Conservation (phyloP, 1,140 invertebrate genomes). For the Carcinoscorpius rotundicauda region DNA sequence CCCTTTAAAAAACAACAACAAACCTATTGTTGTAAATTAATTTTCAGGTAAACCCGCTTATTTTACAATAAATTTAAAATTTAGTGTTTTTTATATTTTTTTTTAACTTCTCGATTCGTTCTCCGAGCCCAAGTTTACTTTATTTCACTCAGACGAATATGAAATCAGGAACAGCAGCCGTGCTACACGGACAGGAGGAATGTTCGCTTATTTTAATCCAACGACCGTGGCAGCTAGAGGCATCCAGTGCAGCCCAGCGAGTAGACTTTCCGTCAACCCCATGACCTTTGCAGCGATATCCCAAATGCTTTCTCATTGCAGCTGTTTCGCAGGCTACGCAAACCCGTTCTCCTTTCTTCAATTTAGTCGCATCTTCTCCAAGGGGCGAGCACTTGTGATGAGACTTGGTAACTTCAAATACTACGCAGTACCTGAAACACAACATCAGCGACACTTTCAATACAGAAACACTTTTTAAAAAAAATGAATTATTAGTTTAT, state of each 20-base stretch:
- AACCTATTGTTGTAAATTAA: no score
- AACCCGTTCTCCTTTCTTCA: constrained; percentile 47
- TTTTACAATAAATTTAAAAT: no score
- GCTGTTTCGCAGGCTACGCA: constrained; percentile 61
- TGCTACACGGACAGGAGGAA: constrained; percentile 9
- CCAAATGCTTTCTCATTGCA: constrained; percentile 51
- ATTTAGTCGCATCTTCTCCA: constrained; percentile 1
- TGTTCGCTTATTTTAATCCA: constrained; percentile 43
- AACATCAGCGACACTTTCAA: no score
- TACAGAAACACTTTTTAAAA: no score
- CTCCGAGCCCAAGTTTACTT: no score
- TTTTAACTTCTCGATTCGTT: no score
- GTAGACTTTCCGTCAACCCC: constrained; percentile 54
- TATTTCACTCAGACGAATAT: constrained; percentile 26
- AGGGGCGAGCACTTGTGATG: constrained; percentile 54
- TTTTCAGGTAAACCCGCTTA: no score
- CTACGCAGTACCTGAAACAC: constrained; percentile 57
- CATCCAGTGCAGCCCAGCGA: constrained; percentile 58
- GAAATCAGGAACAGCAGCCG: constrained; percentile 23
- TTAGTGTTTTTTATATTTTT: no score
- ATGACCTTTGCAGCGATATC: constrained; percentile 64
- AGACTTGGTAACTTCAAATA: constrained; percentile 64
- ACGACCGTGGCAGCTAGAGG: constrained; percentile 66
- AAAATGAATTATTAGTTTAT: no score
- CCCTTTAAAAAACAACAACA: no score